phyloP scores from a whole-genome alignment of 2,888 invertebrate genomes.

The Athalia circularis region DNA sequence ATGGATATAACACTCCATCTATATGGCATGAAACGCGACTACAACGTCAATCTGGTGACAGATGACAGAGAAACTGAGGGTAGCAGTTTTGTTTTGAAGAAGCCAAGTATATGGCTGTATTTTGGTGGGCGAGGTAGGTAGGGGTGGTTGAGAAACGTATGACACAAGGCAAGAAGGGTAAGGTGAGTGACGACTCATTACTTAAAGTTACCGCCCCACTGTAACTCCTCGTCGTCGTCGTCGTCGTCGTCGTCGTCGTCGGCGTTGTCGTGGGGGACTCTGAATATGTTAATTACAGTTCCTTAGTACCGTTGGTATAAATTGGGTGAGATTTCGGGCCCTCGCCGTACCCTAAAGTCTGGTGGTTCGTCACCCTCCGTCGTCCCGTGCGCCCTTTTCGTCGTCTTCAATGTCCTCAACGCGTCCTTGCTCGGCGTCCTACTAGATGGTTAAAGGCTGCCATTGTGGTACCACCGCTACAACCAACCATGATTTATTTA shows the following conservation, averaged over 20 bases:
- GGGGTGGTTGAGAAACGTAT: conserved; percentile 32
- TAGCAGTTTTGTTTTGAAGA: neutral
- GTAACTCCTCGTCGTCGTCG: conserved; percentile 30
- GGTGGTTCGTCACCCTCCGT: conserved; percentile 11
- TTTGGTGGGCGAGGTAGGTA: neutral
- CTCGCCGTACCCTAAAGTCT: neutral
- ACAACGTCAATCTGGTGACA: neutral
- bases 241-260: conserved; percentile 14
- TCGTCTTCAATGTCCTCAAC: conserved; percentile 29
- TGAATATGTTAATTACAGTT: conserved; percentile 47
- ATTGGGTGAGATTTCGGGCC: conserved; percentile 44
- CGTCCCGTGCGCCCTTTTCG: conserved; percentile 25
- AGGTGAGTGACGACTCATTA: conserved; percentile 46
- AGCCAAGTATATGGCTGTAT: neutral
- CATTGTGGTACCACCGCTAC: conserved; percentile 27
- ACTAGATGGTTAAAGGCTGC: conserved; percentile 31
- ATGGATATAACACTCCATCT: too few species aligned
- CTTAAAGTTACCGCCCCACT: conserved; percentile 39
- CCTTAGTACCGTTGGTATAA: conserved; percentile 43
- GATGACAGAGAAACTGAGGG: neutral
- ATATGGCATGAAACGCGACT: too few species aligned
- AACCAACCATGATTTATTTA: conserved; percentile 37
- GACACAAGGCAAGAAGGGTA: conserved; percentile 39
- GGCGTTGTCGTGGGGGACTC: conserved; percentile 42
- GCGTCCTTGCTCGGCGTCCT: neutral